Evolutionary conservation across 1,140 invertebrate species (phyloP), one percentile per base, ranked within the genome.

Genomic region (Brachystomella parvula): DNA sequence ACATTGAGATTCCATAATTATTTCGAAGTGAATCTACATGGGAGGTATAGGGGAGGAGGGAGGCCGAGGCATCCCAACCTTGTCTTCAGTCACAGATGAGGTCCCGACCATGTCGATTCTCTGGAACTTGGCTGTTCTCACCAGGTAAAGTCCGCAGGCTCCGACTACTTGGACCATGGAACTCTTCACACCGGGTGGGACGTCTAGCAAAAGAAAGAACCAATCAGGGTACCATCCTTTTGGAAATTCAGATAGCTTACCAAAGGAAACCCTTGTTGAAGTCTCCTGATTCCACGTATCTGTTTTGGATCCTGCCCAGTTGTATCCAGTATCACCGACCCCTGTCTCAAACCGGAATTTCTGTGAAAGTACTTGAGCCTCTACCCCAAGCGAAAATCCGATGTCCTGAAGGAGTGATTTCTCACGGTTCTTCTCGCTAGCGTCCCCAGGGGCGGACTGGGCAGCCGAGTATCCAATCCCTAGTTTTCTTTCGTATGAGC

Each of bases 401-500:
- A 59, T 9, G 57, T 59, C 24, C 21, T 59, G 24, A 2, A 59
- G 21, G 30, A 59, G 3, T 3, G 26, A 30, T 9, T 12, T 28
- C 24, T 59, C 57, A 9, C 30, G 57, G 21, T 31, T 31, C 2
- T 6, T 44, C n/a, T 44, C 9, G 21, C 3, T 29, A 17, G 26
- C 9, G 9, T 12, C 12, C 3, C 3, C 17, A 3, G 33, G 24
- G 26, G 6, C 3, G 9, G 32, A 15, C 26, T 44, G 21, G 12
- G 35, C 19, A 24, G 30, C 17, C 2, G 60, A 62, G 21, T 47
- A 47, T 15, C 60, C 39, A 6, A 62, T 24, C n/a, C 66, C 66
- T n/a, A 68, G 35, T 33, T 62, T 68, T 17, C 58, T 6, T 29
- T 59, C 56, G 47, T 68, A 68, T 6, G 53, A 6, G 30, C 66